A percentile compares a stretch with the other conserved stretches of the same genome.
Evolutionary conservation across 2,113 vertebrate species (phyloP).

Genomic region (Burhinus oedicnemus): DNA sequence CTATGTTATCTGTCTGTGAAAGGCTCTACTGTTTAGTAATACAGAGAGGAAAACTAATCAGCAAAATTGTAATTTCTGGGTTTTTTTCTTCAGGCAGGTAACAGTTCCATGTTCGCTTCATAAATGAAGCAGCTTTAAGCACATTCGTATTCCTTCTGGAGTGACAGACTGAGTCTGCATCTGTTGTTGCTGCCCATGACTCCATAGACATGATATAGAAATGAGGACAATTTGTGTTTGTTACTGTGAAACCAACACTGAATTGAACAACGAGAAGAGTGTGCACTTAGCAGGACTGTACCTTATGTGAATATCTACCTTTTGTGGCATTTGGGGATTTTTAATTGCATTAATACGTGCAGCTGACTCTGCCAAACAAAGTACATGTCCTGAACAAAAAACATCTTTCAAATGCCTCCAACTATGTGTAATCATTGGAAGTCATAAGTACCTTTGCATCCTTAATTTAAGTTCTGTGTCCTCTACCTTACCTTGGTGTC

Average conservation of each 20-base stretch:
- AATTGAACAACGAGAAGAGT: constrained; percentile 74
- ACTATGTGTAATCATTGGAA: constrained; percentile 48
- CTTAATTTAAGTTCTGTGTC: constrained; percentile 63
- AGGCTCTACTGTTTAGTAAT: background rate
- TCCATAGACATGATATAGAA: constrained; percentile 72
- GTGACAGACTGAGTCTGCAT: constrained; percentile 81
- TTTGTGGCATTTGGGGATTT: constrained; percentile 61
- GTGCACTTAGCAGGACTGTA: constrained; percentile 66
- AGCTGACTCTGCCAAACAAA: constrained; percentile 43
- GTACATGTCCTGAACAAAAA: background rate
- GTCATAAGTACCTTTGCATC: constrained; percentile 57
- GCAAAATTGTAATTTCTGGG: background rate
- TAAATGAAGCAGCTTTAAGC: constrained; percentile 84
- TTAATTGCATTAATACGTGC: constrained; percentile 50
- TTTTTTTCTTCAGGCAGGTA: constrained; percentile 73
- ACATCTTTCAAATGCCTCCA: constrained; percentile 55
- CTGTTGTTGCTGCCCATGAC: constrained; percentile 79
- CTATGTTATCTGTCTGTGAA: background rate
- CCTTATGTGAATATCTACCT: constrained; percentile 48
- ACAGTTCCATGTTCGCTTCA: constrained; percentile 84
- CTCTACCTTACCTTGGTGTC: constrained; percentile 37
- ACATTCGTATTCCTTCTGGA: constrained; percentile 82
- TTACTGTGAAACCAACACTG: constrained; percentile 75
- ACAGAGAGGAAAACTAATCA: background rate
- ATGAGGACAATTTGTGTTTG: constrained; percentile 70